phyloP scores from a whole-genome alignment of 2,797 vertebrate genomes.

The Gallinago nigripennis region DNA sequence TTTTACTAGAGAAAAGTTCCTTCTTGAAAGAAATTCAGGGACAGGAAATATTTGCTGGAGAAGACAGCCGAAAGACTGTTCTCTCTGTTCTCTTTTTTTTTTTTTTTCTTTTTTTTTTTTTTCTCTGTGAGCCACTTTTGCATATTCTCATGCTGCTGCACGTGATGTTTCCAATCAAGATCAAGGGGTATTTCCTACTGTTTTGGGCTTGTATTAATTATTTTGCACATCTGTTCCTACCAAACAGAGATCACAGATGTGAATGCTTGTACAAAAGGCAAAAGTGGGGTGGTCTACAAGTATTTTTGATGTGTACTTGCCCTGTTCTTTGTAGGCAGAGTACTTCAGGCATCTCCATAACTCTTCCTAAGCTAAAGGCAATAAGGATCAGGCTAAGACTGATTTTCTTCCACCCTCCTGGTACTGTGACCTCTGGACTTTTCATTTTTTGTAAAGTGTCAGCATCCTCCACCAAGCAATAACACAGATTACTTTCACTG shows the following conservation, averaged over 20 bases:
- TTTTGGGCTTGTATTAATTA: slow-evolving; percentile 2
- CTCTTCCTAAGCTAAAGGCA: not conserved
- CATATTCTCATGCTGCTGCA: not conserved
- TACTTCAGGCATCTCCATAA: not conserved
- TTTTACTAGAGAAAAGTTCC: not conserved
- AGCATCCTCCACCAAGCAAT: not conserved
- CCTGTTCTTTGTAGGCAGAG: not conserved
- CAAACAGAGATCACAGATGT: not conserved
- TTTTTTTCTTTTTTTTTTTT: not conserved
- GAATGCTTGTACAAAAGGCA: not conserved
- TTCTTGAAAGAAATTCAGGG: not conserved
- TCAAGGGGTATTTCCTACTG: not conserved
- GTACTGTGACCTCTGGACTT: not conserved
- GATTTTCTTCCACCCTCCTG: not conserved
- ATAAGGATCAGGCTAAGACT: not conserved
- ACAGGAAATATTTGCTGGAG: not conserved
- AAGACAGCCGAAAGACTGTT: accelerated
- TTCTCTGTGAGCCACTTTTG: not conserved
- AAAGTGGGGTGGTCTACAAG: not conserved
- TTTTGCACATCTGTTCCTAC: not conserved
- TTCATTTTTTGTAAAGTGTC: not conserved
- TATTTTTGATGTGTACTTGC: not conserved
- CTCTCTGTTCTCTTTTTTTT: not conserved
- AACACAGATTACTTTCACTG: slow-evolving; percentile 8
- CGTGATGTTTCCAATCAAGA: not conserved